Percentiles rank a stretch among this genome's conserved stretches.
Evolutionary conservation across 2,797 vertebrate genomes (phyloP).

Genomic region (Dermochelys coriacea): DNA sequence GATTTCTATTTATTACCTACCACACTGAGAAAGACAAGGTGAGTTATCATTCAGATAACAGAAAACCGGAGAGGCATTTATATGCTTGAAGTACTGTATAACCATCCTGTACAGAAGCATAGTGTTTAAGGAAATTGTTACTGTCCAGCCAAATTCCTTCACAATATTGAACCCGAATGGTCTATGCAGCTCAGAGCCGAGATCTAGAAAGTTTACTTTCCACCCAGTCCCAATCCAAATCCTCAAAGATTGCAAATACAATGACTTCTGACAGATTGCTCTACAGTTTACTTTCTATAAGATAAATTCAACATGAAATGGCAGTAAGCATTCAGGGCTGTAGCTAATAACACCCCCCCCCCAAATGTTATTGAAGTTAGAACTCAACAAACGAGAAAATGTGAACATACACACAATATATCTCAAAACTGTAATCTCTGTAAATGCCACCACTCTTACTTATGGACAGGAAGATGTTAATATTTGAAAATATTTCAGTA

Average conservation of each 20-base stretch:
- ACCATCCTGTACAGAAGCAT: conserved; percentile 21
- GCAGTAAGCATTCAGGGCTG: conserved; percentile 76
- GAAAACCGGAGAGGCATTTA: conserved; percentile 81
- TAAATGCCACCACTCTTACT: conserved; percentile 73
- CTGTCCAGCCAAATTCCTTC: conserved; percentile 36
- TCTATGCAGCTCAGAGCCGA: not conserved
- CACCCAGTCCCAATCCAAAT: conserved; percentile 46
- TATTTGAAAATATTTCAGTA: conserved; percentile 74
- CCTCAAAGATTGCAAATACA: conserved; percentile 63
- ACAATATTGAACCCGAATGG: not conserved
- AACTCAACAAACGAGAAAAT: conserved; percentile 76
- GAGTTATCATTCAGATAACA: conserved; percentile 89
- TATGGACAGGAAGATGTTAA: conserved; percentile 67
- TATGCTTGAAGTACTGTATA: conserved; percentile 72
- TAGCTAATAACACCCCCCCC: conserved; percentile 43
- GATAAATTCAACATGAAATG: conserved; percentile 77
- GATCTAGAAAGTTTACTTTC: conserved; percentile 51
- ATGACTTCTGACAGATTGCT: conserved; percentile 73
- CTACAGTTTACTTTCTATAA: conserved; percentile 69
- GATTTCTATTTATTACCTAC: conserved; percentile 90
- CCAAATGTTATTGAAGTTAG: conserved; percentile 73
- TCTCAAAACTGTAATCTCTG: conserved; percentile 70
- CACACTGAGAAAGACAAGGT: conserved; percentile 89
- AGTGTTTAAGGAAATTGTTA: conserved; percentile 48
- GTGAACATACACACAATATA: conserved; percentile 60